phyloP scores from a whole-genome alignment of 2,113 vertebrate species.

The Oncorhynchus nerka region DNA sequence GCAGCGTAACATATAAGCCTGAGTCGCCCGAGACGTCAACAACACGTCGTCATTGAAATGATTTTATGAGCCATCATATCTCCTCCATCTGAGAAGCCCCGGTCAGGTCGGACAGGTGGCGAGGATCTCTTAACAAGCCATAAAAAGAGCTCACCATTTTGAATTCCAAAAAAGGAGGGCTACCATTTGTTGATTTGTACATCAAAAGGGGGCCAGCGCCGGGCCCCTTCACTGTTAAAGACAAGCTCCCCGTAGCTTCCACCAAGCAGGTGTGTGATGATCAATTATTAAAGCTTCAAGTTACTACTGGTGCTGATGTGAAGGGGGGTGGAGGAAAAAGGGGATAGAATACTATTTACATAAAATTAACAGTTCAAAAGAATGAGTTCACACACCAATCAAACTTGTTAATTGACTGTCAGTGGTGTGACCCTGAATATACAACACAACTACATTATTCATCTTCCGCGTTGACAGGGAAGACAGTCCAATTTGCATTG shows the following conservation, averaged over 20 bases:
- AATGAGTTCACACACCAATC: constrained; percentile 99
- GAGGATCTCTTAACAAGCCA: constrained; percentile 86
- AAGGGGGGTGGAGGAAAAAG: constrained; percentile 80
- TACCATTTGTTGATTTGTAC: constrained; percentile 97
- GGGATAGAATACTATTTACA: constrained; percentile 95
- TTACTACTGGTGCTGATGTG: constrained; percentile 78
- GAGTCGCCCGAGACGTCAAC: constrained; percentile 76
- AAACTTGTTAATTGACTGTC: constrained; percentile 99
- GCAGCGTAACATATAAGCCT: constrained; percentile 77
- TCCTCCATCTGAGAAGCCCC: constrained; percentile 80
- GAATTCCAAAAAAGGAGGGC: constrained; percentile 79
- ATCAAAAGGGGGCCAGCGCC: constrained; percentile 89
- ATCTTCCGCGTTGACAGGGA: constrained; percentile 92
- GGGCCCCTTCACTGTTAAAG: constrained; percentile 84
- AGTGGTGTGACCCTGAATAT: constrained; percentile 96
- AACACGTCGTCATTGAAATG: constrained; percentile 96
- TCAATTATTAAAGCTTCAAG: constrained; percentile 98
- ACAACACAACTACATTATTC: constrained; percentile 98
- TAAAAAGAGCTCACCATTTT: constrained; percentile 66
- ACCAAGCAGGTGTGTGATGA: constrained; percentile 98
- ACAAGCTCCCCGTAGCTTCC: constrained; percentile 88
- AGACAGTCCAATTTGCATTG: constrained; percentile 99
- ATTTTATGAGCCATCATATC: constrained; percentile 93
- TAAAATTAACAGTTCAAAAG: constrained; percentile 99
- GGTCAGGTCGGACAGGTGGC: constrained; percentile 84